Base-by-base conservation (phyloP, 2,113 vertebrate genomes). In the Litocranius walleri region DNA sequence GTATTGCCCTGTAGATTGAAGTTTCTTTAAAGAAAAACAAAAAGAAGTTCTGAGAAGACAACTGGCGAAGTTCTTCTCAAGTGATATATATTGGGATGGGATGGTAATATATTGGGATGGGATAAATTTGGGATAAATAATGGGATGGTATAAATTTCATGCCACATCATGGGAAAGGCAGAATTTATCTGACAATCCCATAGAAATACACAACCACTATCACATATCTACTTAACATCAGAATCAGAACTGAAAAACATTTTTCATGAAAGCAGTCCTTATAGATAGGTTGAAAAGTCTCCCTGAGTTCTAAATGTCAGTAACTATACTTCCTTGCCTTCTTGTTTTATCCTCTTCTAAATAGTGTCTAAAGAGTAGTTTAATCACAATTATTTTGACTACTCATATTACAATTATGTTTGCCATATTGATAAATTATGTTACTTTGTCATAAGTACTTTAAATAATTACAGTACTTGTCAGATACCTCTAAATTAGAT, bases 371-470 rank as follows among this genome's bases (percentile, higher is more conserved):
- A 88, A 90, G 91, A 97, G 61, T 91, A 88, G 88, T 88, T 98
- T 98, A 98, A 98, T 98, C 92, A 96, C 64, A 97, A 97, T 98
- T 98, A 98, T 98, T 99, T 98, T 98, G 97, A 97, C 97, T 96
- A 95, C n/a, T 98, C 67, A 88, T 86, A 94, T 98, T 98, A 95
- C 64, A 98, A 87, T 97, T 98, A 98, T 97, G 87, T 98, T 98
- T 96, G 50, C 84, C 97, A 64, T 98, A 97, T 97, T 98, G 98
- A 98, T 67, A 98, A 98, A 98, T 98, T 95, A 95, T 95, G 67
- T 84, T 93, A 90, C 97, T 98, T 98, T 99, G 90, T 98, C 91
- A 54, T 97, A 98, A 98, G 80, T 97, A 90, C 81, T 97, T 98
- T 95, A 95, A 94, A 97, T 98, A 98, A 98, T 98, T 98, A 97